Evolutionary conservation across 2,113 vertebrate species (phyloP), one percentile per base, ranked within the genome.

Genomic region (Caloenas nicobarica): DNA sequence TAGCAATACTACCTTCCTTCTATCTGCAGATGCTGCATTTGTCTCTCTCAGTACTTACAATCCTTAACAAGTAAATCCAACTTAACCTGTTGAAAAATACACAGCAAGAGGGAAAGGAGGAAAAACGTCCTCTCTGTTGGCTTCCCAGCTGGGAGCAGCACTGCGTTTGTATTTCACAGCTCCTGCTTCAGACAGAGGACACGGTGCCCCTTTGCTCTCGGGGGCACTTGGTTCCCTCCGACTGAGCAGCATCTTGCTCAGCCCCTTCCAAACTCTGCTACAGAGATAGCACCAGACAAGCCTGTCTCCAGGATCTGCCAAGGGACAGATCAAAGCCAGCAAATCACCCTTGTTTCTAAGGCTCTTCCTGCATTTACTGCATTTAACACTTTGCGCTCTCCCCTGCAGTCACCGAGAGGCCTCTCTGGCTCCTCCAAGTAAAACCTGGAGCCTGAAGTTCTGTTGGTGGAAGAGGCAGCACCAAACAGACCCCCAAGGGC

Each of bases 271-370:
- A 80, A 56, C 70, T 61, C 80, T 28, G 58, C 83, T 25, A 16
- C n/a, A 87, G 87, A 86, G 92, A 88, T 74, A 92, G 92, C 88
- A 50, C 38, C 88, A 71, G 80, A 84, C 76, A n/a, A 94, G 90
- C 34, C 88, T 50, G 69, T 69, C 73, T 93, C 80, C 70, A 65
- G 86, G 80, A 84, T 26, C 83, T 76, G 93, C 92, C 77, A 85
- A 97, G 92, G 38, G 70, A 91, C 70, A 95, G 81, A 95, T 93
- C 88, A 96, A 96, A 96, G 93, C 53, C 91, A 94, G 83, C 87
- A 93, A 91, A 93, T 31, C 60, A 64, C 82, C 9, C 6, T 74
- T 74, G 50, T 94, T 96, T 85, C 93, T 46, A 72, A 5, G 0
- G 13, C 65, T 81, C 61, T 68, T 91, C n/a, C 91, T 93, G 40